Evolutionary conservation across 1,140 invertebrate genomes (phyloP).

Genomic region (Teleopsis dalmanni): DNA sequence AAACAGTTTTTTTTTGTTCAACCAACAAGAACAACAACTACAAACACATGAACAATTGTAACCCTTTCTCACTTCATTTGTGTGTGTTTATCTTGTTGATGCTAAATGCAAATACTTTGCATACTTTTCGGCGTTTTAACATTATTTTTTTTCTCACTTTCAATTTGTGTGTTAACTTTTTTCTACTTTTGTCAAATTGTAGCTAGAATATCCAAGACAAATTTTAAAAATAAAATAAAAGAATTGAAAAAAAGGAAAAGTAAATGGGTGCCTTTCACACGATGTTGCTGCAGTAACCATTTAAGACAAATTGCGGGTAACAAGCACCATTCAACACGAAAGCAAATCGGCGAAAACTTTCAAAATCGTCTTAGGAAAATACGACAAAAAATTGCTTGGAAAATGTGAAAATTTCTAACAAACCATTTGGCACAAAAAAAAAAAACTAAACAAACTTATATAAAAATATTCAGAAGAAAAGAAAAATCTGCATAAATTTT

Average conservation of each 20-base stretch:
- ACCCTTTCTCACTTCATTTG: conserved; percentile 10
- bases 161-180: neutral
- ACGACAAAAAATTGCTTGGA: neutral
- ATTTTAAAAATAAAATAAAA: neutral
- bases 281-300: conserved; percentile 24
- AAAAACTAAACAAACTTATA: neutral
- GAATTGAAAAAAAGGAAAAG: neutral
- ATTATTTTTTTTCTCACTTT: conserved; percentile 27
- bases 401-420: neutral
- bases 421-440: neutral
- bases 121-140: conserved; percentile 39
- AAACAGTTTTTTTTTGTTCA: neutral
- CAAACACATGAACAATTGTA: neutral
- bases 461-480: neutral
- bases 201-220: neutral
- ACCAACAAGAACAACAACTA: neutral
- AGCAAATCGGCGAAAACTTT: conserved; percentile 8
- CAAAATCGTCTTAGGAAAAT: conserved; percentile 9
- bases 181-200: neutral
- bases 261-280: no score
- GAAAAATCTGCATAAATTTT: conserved; percentile 13
- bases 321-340: conserved; percentile 21
- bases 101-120: conserved; percentile 43
- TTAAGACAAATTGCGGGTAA: conserved; percentile 42
- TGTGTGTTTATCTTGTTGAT: conserved; percentile 37